Base-by-base conservation (phyloP, 2,888 invertebrate species). In the Cantharis flavilabris region DNA sequence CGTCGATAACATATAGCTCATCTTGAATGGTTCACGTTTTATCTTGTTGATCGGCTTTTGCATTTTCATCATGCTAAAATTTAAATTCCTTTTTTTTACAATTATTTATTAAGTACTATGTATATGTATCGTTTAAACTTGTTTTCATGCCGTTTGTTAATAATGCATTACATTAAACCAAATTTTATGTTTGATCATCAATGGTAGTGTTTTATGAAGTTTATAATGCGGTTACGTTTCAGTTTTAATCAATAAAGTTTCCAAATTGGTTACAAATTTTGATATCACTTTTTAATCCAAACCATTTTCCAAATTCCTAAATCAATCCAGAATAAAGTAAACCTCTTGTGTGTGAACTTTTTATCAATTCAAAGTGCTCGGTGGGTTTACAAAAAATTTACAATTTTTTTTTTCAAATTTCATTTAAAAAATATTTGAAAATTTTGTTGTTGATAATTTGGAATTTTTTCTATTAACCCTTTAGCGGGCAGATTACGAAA, bases 61-160 rank as follows among this genome's bases (percentile, higher is more conserved):
- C 73, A 77, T 67, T 62, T 20, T 70, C 30, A 49, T 75, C 76
- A 74, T 79, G 72, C 71, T 67, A 67, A 67, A 67, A 67, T n/a
- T 49, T 49, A 49, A 49, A 49, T 49, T 49, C 49, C 49, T 49
- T 49, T 49, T 33, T 49, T 49, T 49, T 49, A 49, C 49, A n/a
- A 49, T 49, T 49, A 49, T 49, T 49, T 49, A 49, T 49, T 49
- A 49, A 49, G 49, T 49, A 49, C 49, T 49, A 49, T 30, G 28
- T 30, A 30, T 49, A 49, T 49, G 49, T 49, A 49, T 49, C 49
- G 49, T 49, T 49, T 49, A 49, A 49, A 49, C 49, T 49, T 49
- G 49, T 49, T 49, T n/a, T 49, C 49, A 49, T 49, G 49, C 49
- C n/a, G 49, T 49, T 49, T 49, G 49, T 49, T 49, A 49, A 49